Evolutionary conservation across 2,888 invertebrate species (phyloP).

Genomic region (Pristionchus japonicus): DNA sequence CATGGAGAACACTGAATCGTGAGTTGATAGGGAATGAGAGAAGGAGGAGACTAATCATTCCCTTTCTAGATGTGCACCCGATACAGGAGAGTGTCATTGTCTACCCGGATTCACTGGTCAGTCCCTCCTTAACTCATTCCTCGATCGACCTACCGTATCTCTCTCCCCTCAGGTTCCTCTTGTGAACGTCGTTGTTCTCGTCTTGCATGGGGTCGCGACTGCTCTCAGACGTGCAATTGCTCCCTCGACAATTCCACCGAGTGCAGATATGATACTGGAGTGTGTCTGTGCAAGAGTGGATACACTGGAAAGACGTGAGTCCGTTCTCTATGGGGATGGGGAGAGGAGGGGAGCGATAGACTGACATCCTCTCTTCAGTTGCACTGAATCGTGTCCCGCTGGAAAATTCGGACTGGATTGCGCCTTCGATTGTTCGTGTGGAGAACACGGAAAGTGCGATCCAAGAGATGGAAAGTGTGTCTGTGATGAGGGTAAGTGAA

Average conservation of each 20-base stretch:
- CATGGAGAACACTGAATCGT: conserved; percentile 69
- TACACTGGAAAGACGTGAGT: conserved; percentile 52
- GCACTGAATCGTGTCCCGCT: conserved; percentile 76
- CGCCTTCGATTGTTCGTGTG: conserved; percentile 67
- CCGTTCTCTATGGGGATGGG: background rate
- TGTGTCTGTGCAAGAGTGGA: conserved; percentile 59
- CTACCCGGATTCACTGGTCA: conserved; percentile 70
- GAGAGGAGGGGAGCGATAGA: background rate
- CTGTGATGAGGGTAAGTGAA: conserved; percentile 55
- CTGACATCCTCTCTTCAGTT: conserved; percentile 75
- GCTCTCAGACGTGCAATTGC: conserved; percentile 65
- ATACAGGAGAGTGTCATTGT: conserved; percentile 72
- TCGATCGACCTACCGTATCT: conserved; percentile 51
- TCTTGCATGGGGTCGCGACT: conserved; percentile 52
- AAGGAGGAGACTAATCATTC: background rate
- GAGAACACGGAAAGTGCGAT: conserved; percentile 68
- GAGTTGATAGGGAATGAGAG: too few relatives aligned
- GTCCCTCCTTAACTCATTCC: conserved; percentile 38
- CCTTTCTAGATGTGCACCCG: conserved; percentile 67
- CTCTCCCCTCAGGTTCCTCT: background rate
- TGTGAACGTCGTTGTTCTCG: conserved; percentile 42
- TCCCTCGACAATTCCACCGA: conserved; percentile 55
- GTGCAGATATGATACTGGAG: conserved; percentile 53
- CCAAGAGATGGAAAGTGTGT: conserved; percentile 63
- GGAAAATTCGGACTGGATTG: conserved; percentile 86